Base-by-base conservation (phyloP, 2,888 invertebrate genomes). In the Listrodromus nycthemerus region DNA sequence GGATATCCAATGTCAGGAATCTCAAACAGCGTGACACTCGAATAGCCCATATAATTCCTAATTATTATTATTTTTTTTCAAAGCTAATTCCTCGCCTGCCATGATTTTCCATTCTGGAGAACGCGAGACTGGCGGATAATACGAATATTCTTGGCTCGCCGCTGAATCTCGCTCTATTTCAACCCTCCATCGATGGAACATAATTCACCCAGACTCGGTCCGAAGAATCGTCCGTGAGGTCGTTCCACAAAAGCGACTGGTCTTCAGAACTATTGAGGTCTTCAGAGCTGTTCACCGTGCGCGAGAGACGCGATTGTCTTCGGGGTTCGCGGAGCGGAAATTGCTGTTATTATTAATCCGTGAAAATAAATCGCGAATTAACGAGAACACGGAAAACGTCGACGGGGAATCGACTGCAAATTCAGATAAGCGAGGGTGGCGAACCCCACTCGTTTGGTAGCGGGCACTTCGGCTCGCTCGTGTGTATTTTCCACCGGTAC, bases 351-450 rank as follows among this genome's bases (percentile, higher is more conserved):
- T 77, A 3, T 76, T 67, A 41, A 58, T 30, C 45, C 48, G 10
- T 1, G 48, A 19, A 78, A 77, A 67, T 77, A 77, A 77, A 77
- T 77, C 50, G 73, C 55, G 55, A 66, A 65, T 75, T 66, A 65
- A 41, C 52, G 21, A 52, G 74, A 82, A 74, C 33, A 16, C 41
- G 70, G 63, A 79, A 86, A 86, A 84, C 55, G 83, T 87, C 86
- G 87, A 86, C 83, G 75, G 67, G 82, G 85, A 84, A 88, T 90
- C 84, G 89, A 85, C 89, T 91, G 91, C 89, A 89, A 91, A 91
- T 91, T 91, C 90, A 89, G 91, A 92, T 91, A 91, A 91, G 89
- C 87, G 86, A 88, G 85, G 82, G 83, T 81, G 84, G 75, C 65
- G 10, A 86, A 85, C 85, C 84, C 82, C 48, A 61, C 41, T 66